Conservation (phyloP, 2,888 invertebrate species). For the Ormyrus labotus region DNA sequence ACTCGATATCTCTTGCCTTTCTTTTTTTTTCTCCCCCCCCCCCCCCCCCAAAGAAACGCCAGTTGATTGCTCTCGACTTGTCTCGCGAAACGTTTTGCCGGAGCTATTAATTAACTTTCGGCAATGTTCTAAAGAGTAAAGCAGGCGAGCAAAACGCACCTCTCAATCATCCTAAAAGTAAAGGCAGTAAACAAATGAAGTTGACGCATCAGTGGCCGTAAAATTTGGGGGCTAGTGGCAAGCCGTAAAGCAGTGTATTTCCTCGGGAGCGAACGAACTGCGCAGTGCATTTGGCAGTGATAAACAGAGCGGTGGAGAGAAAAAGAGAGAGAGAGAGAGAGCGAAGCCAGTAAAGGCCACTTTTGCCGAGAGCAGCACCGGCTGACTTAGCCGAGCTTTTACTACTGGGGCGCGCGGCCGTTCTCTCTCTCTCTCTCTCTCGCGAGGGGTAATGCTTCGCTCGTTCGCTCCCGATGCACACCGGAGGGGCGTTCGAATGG, state of each 20-base stretch:
- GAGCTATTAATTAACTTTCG: too few species aligned
- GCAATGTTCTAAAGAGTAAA: too few species aligned
- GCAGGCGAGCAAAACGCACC: too few species aligned
- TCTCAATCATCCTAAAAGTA: neutral
- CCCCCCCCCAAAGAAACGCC: too few species aligned
- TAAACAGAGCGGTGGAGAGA: neutral
- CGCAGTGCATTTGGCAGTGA: neutral
- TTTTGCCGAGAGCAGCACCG: conserved; percentile 24
- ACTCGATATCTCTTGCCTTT: neutral
- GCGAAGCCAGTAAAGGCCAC: conserved; percentile 40
- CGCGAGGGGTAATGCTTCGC: neutral
- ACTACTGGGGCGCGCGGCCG: conserved; percentile 25
- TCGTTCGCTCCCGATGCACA: conserved; percentile 19
- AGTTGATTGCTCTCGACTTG: too few species aligned
- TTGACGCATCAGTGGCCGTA: conserved; percentile 16
- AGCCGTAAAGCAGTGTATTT: conserved; percentile 33
- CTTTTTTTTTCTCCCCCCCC: too few species aligned
- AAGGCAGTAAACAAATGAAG: conserved; percentile 8
- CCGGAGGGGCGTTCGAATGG: conserved; percentile 24
- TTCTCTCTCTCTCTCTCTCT: neutral
- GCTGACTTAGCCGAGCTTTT: conserved; percentile 45
- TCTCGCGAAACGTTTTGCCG: too few species aligned
- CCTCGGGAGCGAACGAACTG: neutral
- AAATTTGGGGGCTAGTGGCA: conserved; percentile 23
- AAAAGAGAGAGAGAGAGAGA: conserved; percentile 1